A percentile compares a stretch with the other conserved stretches of the same genome.
These are phyloP conservation scores for Ectropis crepuscularia DNA, from an alignment of 2,888 invertebrate species.

Conservation along the genomic window DNA sequence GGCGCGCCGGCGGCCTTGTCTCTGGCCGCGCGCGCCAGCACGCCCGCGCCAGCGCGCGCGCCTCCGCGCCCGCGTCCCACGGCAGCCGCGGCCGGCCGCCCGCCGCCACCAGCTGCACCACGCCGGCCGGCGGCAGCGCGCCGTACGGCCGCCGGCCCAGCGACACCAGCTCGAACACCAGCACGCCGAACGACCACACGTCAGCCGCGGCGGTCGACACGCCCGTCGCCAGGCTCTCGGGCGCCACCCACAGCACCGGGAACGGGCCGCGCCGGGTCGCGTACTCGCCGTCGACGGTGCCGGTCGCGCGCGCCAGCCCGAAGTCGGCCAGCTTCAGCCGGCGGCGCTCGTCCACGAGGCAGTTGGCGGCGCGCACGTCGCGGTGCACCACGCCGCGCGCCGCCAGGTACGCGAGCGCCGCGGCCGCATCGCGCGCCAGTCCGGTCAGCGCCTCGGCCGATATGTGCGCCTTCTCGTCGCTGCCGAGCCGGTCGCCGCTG, in stretches of 20 bases:
- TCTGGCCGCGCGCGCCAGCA: slow-evolving; percentile 90
- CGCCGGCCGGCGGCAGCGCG: slow-evolving; percentile 89
- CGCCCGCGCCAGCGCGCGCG: slow-evolving; percentile 86
- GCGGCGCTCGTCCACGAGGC: slow-evolving; percentile 89
- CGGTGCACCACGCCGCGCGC: slow-evolving; percentile 92
- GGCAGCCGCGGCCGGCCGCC: slow-evolving; percentile 88
- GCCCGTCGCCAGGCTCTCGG: slow-evolving; percentile 92
- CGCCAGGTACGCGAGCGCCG: slow-evolving; percentile 86
- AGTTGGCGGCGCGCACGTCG: slow-evolving; percentile 92
- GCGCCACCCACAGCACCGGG: slow-evolving; percentile 96
- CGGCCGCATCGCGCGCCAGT: slow-evolving; percentile 55
- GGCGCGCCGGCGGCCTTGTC: slow-evolving; percentile 88
- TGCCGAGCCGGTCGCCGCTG: slow-evolving; percentile 85
- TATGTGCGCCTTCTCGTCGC: slow-evolving; percentile 48
- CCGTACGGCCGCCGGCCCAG: slow-evolving; percentile 95
- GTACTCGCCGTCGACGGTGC: slow-evolving; percentile 88
- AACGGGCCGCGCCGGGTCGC: slow-evolving; percentile 91
- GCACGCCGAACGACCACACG: slow-evolving; percentile 94
- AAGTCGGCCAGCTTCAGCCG: slow-evolving; percentile 93
- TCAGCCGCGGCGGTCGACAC: slow-evolving; percentile 93
- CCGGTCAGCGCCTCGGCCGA: slow-evolving; percentile 59
- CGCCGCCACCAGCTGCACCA: slow-evolving; percentile 84
- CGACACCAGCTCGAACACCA: slow-evolving; percentile 93
- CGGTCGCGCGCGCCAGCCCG: slow-evolving; percentile 93
- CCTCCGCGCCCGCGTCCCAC: slow-evolving; percentile 64